Percentiles rank a stretch among this genome's conserved stretches.
Conservation (phyloP, 2,113 vertebrate species). For the Ophiodon elongatus region DNA sequence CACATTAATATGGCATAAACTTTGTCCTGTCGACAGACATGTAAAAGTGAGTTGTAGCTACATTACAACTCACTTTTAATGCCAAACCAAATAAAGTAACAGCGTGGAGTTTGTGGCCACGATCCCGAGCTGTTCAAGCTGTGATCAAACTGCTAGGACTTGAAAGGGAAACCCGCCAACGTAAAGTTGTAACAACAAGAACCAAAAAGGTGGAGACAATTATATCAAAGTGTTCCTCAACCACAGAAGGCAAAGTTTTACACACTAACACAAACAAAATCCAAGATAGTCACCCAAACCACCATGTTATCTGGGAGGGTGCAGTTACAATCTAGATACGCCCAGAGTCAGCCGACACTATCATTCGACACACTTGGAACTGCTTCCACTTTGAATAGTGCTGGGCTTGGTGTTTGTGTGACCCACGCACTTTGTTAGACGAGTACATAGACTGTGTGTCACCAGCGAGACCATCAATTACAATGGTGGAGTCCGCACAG, state of each 20-base stretch:
- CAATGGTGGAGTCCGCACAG: conserved; percentile 31
- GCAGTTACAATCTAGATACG: conserved; percentile 6
- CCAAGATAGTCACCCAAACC: conserved; percentile 7
- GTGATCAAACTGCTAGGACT: conserved; percentile 17
- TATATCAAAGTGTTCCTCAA: conserved; percentile 37
- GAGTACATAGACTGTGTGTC: conserved; percentile 54
- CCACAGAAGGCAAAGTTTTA: conserved; percentile 26
- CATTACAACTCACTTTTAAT: no score
- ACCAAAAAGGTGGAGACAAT: conserved; percentile 23
- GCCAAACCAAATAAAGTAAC: not conserved
- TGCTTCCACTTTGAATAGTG: conserved; percentile 21
- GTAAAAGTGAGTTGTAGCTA: conserved; percentile 23
- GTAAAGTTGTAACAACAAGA: conserved; percentile 26
- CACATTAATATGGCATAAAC: conserved; percentile 19
- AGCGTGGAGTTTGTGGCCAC: not conserved
- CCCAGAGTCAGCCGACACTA: conserved; percentile 26
- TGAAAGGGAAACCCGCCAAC: conserved; percentile 34
- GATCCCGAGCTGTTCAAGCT: conserved; percentile 5
- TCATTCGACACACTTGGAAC: conserved; percentile 17
- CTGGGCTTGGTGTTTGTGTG: conserved; percentile 21
- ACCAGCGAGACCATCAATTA: conserved; percentile 66
- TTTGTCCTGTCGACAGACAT: conserved; percentile 9
- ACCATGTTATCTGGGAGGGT: conserved; percentile 28
- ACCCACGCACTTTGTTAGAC: conserved; percentile 39
- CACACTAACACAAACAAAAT: conserved; percentile 21